These are phyloP conservation scores for Aegotheles bennettii DNA, from an alignment of 2,113 vertebrate genomes.

Conservation along the genomic window DNA sequence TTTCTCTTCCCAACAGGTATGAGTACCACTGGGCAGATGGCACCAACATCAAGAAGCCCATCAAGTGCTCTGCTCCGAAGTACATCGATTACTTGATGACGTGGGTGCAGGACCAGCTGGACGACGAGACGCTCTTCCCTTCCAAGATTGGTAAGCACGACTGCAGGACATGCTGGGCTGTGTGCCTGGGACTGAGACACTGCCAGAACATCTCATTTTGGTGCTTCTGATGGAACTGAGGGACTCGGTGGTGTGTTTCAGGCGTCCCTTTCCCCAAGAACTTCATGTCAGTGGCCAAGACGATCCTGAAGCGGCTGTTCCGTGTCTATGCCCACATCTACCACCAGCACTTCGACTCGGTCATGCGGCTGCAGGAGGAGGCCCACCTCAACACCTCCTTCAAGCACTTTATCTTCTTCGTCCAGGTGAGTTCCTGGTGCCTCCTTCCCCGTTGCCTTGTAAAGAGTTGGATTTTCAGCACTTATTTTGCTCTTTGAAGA, in stretches of 20 bases:
- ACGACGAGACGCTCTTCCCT: constrained; percentile 96
- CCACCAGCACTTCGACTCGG: constrained; percentile 95
- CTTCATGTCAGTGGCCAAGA: constrained; percentile 97
- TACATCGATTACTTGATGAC: constrained; percentile 98
- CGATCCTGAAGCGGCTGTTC: constrained; percentile 93
- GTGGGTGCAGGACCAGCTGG: constrained; percentile 97
- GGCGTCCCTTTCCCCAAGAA: constrained; percentile 96
- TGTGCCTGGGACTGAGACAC: fast-evolving
- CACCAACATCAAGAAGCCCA: constrained; percentile 96
- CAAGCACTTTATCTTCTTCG: constrained; percentile 98
- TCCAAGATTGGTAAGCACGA: constrained; percentile 88
- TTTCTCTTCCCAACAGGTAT: constrained; percentile 77
- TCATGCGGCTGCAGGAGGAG: constrained; percentile 96
- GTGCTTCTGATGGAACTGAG: fast-evolving
- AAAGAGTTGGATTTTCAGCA: fast-evolving
- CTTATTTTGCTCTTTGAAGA: background rate
- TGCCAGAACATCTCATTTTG: fast-evolving
- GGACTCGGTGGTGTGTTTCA: background rate
- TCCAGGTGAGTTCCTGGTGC: constrained; percentile 78
- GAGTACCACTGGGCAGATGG: constrained; percentile 98
- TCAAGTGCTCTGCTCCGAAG: constrained; percentile 96
- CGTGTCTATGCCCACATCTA: constrained; percentile 96
- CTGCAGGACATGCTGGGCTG: fast-evolving
- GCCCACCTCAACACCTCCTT: constrained; percentile 98
- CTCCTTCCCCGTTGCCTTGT: fast-evolving